Percentiles rank a stretch among this genome's conserved stretches.
Conservation (phyloP, 2,797 vertebrate species). For the Chelidonichthys spinosus region DNA sequence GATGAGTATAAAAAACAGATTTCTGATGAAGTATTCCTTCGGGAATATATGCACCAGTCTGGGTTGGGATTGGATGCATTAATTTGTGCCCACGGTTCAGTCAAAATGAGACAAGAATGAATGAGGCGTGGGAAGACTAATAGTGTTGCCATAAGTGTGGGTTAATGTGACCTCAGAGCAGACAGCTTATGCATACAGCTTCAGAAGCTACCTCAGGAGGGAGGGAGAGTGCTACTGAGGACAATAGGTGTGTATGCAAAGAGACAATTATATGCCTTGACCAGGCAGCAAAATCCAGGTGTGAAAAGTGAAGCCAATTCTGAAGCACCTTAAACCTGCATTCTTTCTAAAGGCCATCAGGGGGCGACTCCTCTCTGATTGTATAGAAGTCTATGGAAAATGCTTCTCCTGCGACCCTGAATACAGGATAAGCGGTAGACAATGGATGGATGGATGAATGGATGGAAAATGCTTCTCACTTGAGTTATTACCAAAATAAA, state of each 20-base stretch:
- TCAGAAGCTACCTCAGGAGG: not conserved
- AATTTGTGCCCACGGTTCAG: not conserved
- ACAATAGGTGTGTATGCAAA: not conserved
- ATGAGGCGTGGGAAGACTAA: constrained; percentile 14
- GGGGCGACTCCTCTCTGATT: too few relatives aligned
- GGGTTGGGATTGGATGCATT: not conserved
- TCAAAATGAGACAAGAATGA: constrained; percentile 32
- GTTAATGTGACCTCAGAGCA: constrained; percentile 7
- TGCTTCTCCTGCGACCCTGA: too few relatives aligned
- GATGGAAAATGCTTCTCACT: too few relatives aligned
- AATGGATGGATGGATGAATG: too few relatives aligned
- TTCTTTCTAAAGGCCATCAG: too few relatives aligned
- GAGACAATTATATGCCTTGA: not conserved
- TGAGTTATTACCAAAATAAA: too few relatives aligned
- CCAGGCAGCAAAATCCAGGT: too few relatives aligned
- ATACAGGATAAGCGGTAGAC: too few relatives aligned
- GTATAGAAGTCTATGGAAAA: too few relatives aligned
- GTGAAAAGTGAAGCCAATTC: too few relatives aligned
- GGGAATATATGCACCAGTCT: not conserved
- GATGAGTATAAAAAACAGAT: not conserved
- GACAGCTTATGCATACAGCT: not conserved
- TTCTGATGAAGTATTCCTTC: not conserved
- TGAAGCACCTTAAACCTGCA: too few relatives aligned
- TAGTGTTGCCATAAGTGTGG: not conserved
- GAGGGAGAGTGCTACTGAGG: not conserved